These are phyloP conservation scores for Etheostoma cragini DNA, from an alignment of 2,113 vertebrate genomes.

Conservation along the genomic window DNA sequence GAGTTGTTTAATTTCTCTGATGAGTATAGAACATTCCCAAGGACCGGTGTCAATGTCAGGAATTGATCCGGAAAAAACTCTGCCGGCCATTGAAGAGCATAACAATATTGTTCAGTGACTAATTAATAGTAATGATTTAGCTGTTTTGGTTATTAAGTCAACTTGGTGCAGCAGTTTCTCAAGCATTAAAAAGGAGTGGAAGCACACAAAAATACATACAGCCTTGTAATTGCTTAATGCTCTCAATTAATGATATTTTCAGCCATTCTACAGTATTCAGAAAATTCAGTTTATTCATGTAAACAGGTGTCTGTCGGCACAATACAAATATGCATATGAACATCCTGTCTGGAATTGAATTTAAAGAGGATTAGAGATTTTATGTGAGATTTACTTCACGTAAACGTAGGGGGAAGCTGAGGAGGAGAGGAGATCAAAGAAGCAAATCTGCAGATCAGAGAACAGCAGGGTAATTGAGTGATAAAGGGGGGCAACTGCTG, in stretches of 20 bases:
- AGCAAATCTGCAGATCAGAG: constrained; percentile 57
- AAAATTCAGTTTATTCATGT: constrained; percentile 13
- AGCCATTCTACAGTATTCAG: neutral
- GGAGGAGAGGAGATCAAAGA: constrained; percentile 47
- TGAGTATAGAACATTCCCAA: neutral
- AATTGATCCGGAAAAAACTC: neutral
- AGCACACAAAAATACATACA: too few relatives aligned
- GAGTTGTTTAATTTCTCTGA: neutral
- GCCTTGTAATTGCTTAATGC: neutral
- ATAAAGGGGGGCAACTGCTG: constrained; percentile 66
- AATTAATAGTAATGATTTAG: neutral
- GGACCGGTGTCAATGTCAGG: neutral
- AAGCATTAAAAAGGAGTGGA: neutral
- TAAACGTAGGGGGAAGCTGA: constrained; percentile 7
- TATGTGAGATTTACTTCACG: constrained; percentile 26
- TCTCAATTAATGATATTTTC: constrained; percentile 12
- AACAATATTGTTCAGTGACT: neutral
- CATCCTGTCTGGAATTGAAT: constrained; percentile 14
- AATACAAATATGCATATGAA: constrained; percentile 7
- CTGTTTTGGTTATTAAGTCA: neutral
- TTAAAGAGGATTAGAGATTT: constrained; percentile 32
- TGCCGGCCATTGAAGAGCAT: neutral
- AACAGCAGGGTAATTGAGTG: constrained; percentile 53
- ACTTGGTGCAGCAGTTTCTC: neutral
- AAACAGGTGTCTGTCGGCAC: constrained; percentile 25